Percentiles rank a stretch among this genome's conserved stretches.
These are phyloP conservation scores for Scolopax mira DNA, from an alignment of 2,113 vertebrate genomes.

Conservation along the genomic window DNA sequence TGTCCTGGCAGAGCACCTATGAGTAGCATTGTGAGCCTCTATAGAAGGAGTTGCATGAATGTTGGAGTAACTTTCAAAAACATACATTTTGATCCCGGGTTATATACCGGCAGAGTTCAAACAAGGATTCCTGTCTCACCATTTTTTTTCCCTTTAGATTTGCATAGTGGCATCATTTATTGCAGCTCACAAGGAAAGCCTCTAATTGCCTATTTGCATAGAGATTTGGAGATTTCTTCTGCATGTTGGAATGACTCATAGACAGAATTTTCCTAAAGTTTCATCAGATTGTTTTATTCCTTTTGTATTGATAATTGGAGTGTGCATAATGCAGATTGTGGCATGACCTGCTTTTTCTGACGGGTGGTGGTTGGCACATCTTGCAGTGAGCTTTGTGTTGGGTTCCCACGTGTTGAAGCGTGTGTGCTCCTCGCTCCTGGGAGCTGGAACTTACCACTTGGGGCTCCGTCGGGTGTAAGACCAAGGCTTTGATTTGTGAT, in stretches of 20 bases:
- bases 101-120: background rate
- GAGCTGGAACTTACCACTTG: background rate
- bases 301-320: conserved; percentile 27
- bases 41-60: conserved; percentile 42
- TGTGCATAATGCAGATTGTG: background rate
- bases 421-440: background rate
- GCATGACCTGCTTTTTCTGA: background rate
- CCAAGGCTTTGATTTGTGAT: background rate
- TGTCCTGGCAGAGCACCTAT: conserved; percentile 45
- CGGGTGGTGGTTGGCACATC: conserved; percentile 16
- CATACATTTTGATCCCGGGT: background rate
- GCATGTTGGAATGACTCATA: background rate
- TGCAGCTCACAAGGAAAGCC: conserved; percentile 37
- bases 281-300: conserved; percentile 38
- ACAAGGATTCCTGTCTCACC: conserved; percentile 28
- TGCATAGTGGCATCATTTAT: conserved; percentile 34
- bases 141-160: background rate
- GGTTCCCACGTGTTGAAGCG: conserved; percentile 12
- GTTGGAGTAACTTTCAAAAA: conserved; percentile 11
- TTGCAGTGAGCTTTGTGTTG: background rate
- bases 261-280: conserved; percentile 32
- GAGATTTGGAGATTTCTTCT: conserved; percentile 32
- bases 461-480: background rate
- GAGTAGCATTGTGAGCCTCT: conserved; percentile 25
- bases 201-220: conserved; percentile 52